phyloP scores from a whole-genome alignment of 2,797 vertebrate species.

The Holocentrus rufus region DNA sequence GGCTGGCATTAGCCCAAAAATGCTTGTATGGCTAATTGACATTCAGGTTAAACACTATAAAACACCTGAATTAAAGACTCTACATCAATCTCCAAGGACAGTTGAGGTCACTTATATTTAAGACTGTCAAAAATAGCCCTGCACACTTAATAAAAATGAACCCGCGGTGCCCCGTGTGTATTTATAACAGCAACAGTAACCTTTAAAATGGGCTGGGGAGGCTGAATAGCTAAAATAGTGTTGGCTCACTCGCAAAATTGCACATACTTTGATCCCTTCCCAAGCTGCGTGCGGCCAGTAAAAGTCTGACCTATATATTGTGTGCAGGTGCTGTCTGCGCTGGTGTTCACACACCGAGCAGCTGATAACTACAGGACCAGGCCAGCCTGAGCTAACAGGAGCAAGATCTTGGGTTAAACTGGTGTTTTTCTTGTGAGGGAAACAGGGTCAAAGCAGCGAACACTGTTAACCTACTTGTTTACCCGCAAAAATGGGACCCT shows the following conservation, averaged over 20 bases:
- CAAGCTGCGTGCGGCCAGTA: slow-evolving; percentile 43
- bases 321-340: slow-evolving; percentile 53
- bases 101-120: slow-evolving; percentile 46
- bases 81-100: slow-evolving; percentile 49
- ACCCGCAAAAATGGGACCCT: background rate
- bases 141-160: slow-evolving; percentile 46
- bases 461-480: background rate
- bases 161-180: slow-evolving; percentile 56
- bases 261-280: slow-evolving; percentile 38
- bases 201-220: slow-evolving; percentile 53
- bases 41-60: background rate
- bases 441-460: slow-evolving; percentile 45
- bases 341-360: slow-evolving; percentile 42
- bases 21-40: background rate
- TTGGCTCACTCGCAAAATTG: slow-evolving; percentile 46
- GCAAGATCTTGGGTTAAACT: slow-evolving; percentile 13
- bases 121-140: slow-evolving; percentile 55
- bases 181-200: slow-evolving; percentile 70
- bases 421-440: slow-evolving; percentile 14
- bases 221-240: slow-evolving; percentile 62
- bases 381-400: slow-evolving; percentile 22
- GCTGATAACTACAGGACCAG: slow-evolving; percentile 52
- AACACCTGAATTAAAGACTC: slow-evolving; percentile 6
- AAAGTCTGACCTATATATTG: slow-evolving; percentile 68
- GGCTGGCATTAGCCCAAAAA: background rate